Base-by-base conservation (phyloP, 2,113 vertebrate genomes). In the Hystrix cristata region DNA sequence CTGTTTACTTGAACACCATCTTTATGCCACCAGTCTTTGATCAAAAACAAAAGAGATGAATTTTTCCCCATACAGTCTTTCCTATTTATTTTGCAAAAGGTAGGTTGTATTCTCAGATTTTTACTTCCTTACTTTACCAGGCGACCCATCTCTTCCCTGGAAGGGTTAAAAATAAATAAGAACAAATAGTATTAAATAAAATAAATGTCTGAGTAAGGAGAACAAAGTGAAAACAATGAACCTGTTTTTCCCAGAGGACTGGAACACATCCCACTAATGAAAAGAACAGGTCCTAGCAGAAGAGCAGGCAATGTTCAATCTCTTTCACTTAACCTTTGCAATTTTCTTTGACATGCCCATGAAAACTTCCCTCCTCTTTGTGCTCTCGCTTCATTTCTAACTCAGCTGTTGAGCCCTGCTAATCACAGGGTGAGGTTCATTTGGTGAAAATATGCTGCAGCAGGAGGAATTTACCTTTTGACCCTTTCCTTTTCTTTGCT, bases 381-480 rank as follows among this genome's bases (percentile, higher is more conserved):
- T 94, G 46, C n/a, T 62, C 79, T 18, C 46, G 76, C 83, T 60
- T 51, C 59, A 51, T 43, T 85, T 90, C 62, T 69, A 93, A 18
- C 85, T 62, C 88, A 67, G 19, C 86, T 95, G 31, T 67, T 87
- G 15, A 81, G 65, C 2, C 95, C 55, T 57, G 29, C 19, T 93
- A 69, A 92, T 82, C 71, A 90, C 5, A 76, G 92, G 79, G 95
- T 62, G 95, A 96, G 94, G 96, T 97, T 98, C 96, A 93, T 81
- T 85, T 87, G 90, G 81, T 93, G 79, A 92, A 97, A 98, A 97
- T 92, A 86, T 91, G 79, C 91, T 97, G 53, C 69, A 72, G 79
- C 16, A 76, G 86, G 92, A 84, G 34, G 96, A 98, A 96, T 97
- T 94, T 90, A 94, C 94, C 85, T 96, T 97, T 93, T 97, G 92